Percentiles rank a stretch among this genome's conserved stretches.
These are phyloP conservation scores for Ernsta delagoae DNA, from an alignment of 2,888 invertebrate genomes.

Conservation along the genomic window DNA sequence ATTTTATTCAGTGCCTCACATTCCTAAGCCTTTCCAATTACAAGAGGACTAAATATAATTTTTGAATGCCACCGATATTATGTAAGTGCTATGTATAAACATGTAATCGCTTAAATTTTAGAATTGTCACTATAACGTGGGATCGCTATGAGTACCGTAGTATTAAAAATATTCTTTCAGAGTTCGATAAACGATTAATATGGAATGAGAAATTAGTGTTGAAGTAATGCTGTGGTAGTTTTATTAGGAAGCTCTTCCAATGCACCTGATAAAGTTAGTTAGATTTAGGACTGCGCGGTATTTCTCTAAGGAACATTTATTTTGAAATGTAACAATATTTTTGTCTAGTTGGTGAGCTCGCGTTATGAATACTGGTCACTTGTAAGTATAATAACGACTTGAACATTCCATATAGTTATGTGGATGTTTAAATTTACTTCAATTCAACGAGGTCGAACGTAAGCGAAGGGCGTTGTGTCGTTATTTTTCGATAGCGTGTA, in stretches of 20 bases:
- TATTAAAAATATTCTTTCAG: slow-evolving; percentile 52
- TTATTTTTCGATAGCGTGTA: slow-evolving; percentile 37
- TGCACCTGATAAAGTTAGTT: slow-evolving; percentile 59
- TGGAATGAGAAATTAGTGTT: slow-evolving; percentile 50
- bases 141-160: slow-evolving; percentile 65
- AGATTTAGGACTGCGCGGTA: slow-evolving; percentile 54
- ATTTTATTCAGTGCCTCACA: slow-evolving; percentile 37
- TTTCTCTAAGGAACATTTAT: slow-evolving; percentile 55
- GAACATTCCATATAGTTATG: slow-evolving; percentile 61
- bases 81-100: slow-evolving; percentile 48
- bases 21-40: slow-evolving; percentile 36
- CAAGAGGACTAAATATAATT: slow-evolving; percentile 37
- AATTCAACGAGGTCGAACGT: slow-evolving; percentile 26
- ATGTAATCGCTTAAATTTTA: slow-evolving; percentile 43
- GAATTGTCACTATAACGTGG: slow-evolving; percentile 35
- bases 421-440: slow-evolving; percentile 58
- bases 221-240: slow-evolving; percentile 62
- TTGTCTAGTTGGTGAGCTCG: slow-evolving; percentile 53
- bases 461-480: slow-evolving; percentile 12
- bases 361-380: slow-evolving; percentile 54
- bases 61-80: slow-evolving; percentile 61
- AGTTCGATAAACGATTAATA: slow-evolving; percentile 52
- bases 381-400: slow-evolving; percentile 49
- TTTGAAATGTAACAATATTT: slow-evolving; percentile 43
- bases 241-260: slow-evolving; percentile 70